These are phyloP conservation scores for Aphaenogaster floridana DNA, from an alignment of 1,140 invertebrate genomes.

Conservation along the genomic window DNA sequence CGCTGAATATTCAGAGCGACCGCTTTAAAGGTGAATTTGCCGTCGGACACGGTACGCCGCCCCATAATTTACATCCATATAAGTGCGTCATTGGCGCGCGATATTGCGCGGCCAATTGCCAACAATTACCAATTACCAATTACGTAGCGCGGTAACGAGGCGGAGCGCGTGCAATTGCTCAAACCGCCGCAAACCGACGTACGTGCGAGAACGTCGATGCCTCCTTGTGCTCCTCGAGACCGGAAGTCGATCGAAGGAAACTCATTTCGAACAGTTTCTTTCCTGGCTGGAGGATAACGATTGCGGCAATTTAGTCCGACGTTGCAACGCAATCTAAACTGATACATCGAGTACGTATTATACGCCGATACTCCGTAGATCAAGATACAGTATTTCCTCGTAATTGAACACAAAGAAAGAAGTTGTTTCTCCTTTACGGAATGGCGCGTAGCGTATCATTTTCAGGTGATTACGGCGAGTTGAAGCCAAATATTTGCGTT, in stretches of 20 bases:
- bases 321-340: constrained; percentile 58
- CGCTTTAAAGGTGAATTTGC: constrained; percentile 61
- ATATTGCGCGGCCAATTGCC: constrained; percentile 61
- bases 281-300: constrained; percentile 59
- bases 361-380: constrained; percentile 39
- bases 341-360: constrained; percentile 64
- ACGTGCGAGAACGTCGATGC: constrained; percentile 59
- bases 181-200: constrained; percentile 37
- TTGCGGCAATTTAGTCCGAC: constrained; percentile 65
- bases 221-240: constrained; percentile 16
- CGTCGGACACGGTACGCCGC: constrained; percentile 47
- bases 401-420: constrained; percentile 34
- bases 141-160: constrained; percentile 65
- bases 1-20: constrained; percentile 60
- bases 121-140: constrained; percentile 69
- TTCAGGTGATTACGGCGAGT: background rate
- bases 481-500: background rate
- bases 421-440: constrained; percentile 19
- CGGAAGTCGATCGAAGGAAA: constrained; percentile 68
- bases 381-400: constrained; percentile 35
- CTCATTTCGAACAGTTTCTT: constrained; percentile 62
- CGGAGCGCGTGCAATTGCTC: constrained; percentile 62
- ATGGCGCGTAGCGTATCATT: background rate
- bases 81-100: constrained; percentile 29
- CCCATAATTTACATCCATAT: constrained; percentile 54